Conservation (phyloP, 2,797 vertebrate genomes). For the Chelon auratus region DNA sequence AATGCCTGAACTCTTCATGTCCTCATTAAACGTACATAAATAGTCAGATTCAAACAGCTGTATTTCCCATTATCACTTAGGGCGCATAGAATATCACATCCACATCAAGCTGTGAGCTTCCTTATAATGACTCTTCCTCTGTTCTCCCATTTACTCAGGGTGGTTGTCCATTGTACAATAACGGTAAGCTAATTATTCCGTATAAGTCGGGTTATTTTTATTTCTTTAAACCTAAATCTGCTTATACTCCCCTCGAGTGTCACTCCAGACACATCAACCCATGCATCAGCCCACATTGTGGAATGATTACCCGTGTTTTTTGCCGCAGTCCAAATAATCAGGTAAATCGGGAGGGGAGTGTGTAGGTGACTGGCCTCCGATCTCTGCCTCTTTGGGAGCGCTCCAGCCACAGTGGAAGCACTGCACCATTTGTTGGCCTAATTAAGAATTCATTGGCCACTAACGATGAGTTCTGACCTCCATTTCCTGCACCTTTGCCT, state of each 20-base stretch:
- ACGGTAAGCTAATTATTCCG: background rate
- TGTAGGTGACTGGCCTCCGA: constrained; percentile 62
- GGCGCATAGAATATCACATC: constrained; percentile 44
- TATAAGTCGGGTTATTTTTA: background rate
- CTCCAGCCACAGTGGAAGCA: constrained; percentile 70
- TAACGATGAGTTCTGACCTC: constrained; percentile 83
- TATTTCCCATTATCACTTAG: constrained; percentile 44
- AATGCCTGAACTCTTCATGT: constrained; percentile 44
- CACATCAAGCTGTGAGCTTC: constrained; percentile 37
- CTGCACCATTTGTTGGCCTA: constrained; percentile 83
- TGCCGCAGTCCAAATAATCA: constrained; percentile 53
- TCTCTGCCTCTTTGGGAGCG: constrained; percentile 63
- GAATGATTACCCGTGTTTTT: constrained; percentile 50
- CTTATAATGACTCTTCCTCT: constrained; percentile 23
- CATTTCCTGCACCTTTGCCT: constrained; percentile 76
- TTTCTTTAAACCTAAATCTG: constrained; percentile 32
- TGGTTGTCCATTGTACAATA: constrained; percentile 17
- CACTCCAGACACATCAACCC: constrained; percentile 1
- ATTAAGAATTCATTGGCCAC: constrained; percentile 85
- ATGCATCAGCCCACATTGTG: constrained; percentile 12
- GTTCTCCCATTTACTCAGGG: constrained; percentile 19
- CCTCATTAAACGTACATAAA: constrained; percentile 69
- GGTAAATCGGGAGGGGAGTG: constrained; percentile 31
- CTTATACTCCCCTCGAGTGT: constrained; percentile 1
- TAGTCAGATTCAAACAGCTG: constrained; percentile 49